These are phyloP conservation scores for Miopithecus talapoin DNA, from an alignment of 2,797 vertebrate species.

Conservation along the genomic window DNA sequence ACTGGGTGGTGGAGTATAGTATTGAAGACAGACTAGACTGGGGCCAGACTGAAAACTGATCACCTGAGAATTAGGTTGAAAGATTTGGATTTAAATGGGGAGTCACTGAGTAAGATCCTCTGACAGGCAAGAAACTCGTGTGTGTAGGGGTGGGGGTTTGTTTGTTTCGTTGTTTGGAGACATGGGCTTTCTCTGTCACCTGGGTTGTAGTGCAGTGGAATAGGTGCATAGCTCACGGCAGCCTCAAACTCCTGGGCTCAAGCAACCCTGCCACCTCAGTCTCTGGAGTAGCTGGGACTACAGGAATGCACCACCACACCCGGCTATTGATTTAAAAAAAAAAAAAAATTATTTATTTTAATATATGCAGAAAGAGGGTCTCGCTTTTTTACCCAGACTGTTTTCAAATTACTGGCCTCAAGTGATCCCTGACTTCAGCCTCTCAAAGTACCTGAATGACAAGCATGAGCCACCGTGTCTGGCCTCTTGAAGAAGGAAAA, in stretches of 20 bases:
- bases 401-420: neutral
- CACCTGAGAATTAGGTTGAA: neutral
- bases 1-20: accelerated
- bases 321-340: neutral
- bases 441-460: neutral
- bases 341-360: neutral
- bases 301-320: neutral
- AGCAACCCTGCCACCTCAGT: neutral
- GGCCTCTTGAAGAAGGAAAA: neutral
- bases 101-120: neutral
- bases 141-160: no score
- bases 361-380: neutral
- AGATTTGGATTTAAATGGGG: neutral
- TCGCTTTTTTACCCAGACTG: neutral
- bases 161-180: neutral
- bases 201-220: neutral
- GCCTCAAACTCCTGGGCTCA: neutral
- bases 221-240: neutral
- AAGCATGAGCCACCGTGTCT: neutral
- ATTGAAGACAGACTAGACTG: neutral
- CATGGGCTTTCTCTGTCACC: neutral
- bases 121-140: neutral
- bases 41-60: neutral
- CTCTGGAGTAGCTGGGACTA: neutral
- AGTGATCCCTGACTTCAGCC: neutral